Base-by-base conservation (phyloP, 2,888 invertebrate genomes). In the Sarcophaga subvicina region DNA sequence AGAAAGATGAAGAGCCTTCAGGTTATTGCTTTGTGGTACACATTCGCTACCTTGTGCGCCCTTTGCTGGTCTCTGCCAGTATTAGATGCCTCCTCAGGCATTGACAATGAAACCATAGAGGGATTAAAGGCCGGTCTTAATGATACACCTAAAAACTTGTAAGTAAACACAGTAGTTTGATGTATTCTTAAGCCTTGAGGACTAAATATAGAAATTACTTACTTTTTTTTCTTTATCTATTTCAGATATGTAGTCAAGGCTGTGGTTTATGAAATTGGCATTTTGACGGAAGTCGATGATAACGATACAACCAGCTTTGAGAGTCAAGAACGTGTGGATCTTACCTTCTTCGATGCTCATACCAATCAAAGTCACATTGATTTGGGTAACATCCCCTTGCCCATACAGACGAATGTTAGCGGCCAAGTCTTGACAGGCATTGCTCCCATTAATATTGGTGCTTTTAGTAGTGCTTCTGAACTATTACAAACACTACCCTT, bases 261-360 rank as follows among this genome's bases (percentile, higher is more conserved):
- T 0, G 93, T 95, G 6, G 94, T 95, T 60, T 95, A 95, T 88
- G 95, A 95, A 93, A 94, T 95, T 88, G 95, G 95, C 80, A 94
- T 95, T 88, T 91, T 95, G 49, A 95, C 95, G 4, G 95, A 95
- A 85, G 94, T 94, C 54, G 94, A 93, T 85, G 94, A 94, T 64
- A 94, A 94, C 25, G 93, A 93, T 12, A 93, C 93, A 17, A 66
- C 92, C 37, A 92, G 91, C 54, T 92, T 93, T 78, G 93, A 93
- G 86, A 92, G 94, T 8, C 94, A 94, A 81, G 94, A 95, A 90
- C 94, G 94, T 83, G 94, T 95, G 1, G 94, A 95, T 89, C 89
- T 95, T 60, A 94, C 94, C 27, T 94, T 95, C 90, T 95, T 93
- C 88, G 94, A 94, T 89, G 94, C 94, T 11, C 92, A 92, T 71